A percentile compares a stretch with the other conserved stretches of the same genome.
Evolutionary conservation across 1,140 invertebrate genomes (phyloP).

Genomic region (Zaprionus camerounensis): DNA sequence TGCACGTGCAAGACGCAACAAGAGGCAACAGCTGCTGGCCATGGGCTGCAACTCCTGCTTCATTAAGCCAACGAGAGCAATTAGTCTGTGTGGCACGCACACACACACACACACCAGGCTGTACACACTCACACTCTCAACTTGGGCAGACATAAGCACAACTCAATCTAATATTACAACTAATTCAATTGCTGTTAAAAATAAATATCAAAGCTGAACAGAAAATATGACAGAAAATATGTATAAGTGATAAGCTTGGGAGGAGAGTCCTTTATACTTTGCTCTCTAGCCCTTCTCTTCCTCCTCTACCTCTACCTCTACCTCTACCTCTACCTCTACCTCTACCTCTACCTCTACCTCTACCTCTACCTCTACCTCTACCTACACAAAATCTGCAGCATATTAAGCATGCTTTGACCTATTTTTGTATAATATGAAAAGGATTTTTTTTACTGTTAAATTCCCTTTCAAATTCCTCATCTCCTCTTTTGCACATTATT

Average conservation of each 20-base stretch:
- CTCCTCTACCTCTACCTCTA: not conserved
- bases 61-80: slow-evolving; percentile 68
- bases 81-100: slow-evolving; percentile 52
- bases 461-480: no score
- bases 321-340: no score
- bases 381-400: no score
- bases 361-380: no score
- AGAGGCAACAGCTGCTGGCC: slow-evolving; percentile 66
- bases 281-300: not conserved
- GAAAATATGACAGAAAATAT: slow-evolving; percentile 9
- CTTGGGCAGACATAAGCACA: not conserved
- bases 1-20: slow-evolving; percentile 13
- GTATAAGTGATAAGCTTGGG: slow-evolving; percentile 1
- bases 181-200: slow-evolving; percentile 23
- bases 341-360: no score
- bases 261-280: not conserved
- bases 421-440: no score
- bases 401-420: no score
- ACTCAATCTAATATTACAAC: slow-evolving; percentile 13
- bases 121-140: not conserved
- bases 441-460: no score
- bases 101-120: slow-evolving; percentile 26
- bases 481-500: no score
- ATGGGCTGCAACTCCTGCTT: slow-evolving; percentile 32
- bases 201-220: slow-evolving; percentile 28